Conservation (phyloP, 2,113 vertebrate genomes). For the Empidonax alnorum region DNA sequence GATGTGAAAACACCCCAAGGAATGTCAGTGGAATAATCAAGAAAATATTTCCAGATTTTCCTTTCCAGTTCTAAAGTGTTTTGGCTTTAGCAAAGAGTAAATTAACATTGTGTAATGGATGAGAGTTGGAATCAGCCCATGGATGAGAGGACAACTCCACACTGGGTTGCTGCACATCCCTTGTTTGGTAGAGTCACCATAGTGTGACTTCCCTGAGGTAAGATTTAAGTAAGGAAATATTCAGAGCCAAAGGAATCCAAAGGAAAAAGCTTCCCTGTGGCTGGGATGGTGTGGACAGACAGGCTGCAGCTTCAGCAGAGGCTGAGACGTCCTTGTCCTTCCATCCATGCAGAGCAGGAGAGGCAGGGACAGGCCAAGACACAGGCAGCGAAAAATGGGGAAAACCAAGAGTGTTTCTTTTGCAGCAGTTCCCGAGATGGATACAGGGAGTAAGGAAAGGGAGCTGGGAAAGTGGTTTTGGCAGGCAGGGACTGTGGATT, state of each 20-base stretch:
- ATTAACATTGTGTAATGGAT: not conserved
- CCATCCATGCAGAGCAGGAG: not conserved
- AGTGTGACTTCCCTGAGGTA: not conserved
- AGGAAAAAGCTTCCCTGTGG: not conserved
- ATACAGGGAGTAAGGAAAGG: not conserved
- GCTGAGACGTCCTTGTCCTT: not conserved
- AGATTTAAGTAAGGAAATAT: not conserved
- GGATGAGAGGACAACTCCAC: not conserved
- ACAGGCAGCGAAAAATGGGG: accelerated
- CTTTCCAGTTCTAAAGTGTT: not conserved
- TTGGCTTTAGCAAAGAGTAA: not conserved
- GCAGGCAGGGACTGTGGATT: not conserved
- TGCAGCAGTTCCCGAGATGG: accelerated
- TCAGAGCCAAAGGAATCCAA: not conserved
- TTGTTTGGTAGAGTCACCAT: not conserved
- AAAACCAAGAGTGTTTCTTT: not conserved
- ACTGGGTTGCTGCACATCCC: accelerated
- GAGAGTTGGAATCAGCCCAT: not conserved
- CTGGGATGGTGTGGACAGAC: not conserved
- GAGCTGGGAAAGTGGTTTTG: not conserved
- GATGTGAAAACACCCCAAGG: slow-evolving; percentile 14
- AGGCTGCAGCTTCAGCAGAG: not conserved
- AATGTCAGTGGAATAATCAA: slow-evolving; percentile 10
- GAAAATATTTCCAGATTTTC: slow-evolving; percentile 25
- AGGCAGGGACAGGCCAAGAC: not conserved